Conservation (phyloP, 2,888 invertebrate species). For the Polydrusus cervinus region DNA sequence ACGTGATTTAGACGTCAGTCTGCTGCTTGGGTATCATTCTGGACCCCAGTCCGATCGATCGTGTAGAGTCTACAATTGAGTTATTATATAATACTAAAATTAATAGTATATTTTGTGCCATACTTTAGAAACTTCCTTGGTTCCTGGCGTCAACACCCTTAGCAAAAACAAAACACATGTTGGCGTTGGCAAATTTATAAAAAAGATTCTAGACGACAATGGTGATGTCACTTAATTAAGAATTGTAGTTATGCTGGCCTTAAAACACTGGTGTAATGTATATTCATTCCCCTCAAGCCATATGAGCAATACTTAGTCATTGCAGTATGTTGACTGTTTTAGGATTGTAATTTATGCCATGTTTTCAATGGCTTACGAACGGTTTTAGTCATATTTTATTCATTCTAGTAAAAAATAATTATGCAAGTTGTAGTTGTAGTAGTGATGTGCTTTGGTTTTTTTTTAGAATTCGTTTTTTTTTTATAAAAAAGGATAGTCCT, state of each 20-base stretch:
- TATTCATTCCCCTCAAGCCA: constrained; percentile 26
- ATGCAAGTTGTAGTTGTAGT: too few species aligned
- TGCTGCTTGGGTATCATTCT: too few species aligned
- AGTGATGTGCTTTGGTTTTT: too few species aligned
- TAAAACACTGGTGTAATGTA: constrained; percentile 9
- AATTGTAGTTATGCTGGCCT: constrained; percentile 23
- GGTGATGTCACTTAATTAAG: constrained; percentile 18
- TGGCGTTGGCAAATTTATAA: constrained; percentile 12
- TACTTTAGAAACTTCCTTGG: background rate
- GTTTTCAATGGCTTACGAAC: constrained; percentile 9
- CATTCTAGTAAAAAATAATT: too few species aligned
- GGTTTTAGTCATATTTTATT: too few species aligned
- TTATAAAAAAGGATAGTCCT: too few species aligned
- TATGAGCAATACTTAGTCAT: constrained; percentile 40
- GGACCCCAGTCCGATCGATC: too few species aligned
- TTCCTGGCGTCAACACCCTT: constrained; percentile 3
- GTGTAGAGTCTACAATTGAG: too few species aligned
- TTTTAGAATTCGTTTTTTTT: too few species aligned
- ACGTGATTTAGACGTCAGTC: too few species aligned
- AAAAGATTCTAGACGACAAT: constrained; percentile 10
- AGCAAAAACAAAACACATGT: constrained; percentile 12
- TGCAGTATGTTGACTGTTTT: constrained; percentile 20
- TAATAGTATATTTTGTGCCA: too few species aligned
- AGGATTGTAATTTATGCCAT: constrained; percentile 25
- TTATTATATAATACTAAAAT: too few species aligned